A percentile compares a stretch with the other conserved stretches of the same genome.
phyloP scores from a whole-genome alignment of 2,113 vertebrate species.

The Psittacara wagleri region DNA sequence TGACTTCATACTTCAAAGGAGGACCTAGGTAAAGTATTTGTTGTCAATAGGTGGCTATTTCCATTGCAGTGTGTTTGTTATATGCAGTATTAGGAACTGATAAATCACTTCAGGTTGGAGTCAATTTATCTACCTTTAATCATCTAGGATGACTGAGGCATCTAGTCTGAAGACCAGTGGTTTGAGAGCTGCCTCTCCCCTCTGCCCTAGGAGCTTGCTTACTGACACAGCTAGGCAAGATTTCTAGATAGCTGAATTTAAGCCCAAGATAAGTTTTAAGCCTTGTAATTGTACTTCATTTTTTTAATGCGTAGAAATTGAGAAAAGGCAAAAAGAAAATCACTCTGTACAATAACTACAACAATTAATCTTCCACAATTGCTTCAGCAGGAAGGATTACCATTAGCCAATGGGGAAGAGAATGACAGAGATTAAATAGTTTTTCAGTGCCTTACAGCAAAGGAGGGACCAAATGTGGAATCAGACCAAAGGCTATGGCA shows the following conservation, averaged over 20 bases:
- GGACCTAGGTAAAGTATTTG: neutral
- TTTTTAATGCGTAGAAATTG: neutral
- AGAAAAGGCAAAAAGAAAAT: neutral
- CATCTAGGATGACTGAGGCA: neutral
- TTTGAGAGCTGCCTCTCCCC: neutral
- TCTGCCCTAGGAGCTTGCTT: accelerated
- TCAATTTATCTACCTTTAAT: neutral
- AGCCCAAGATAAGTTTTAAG: neutral
- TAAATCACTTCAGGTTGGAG: neutral
- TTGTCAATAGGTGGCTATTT: neutral
- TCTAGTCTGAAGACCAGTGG: neutral
- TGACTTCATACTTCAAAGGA: neutral
- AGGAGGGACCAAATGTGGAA: neutral
- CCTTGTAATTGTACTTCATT: neutral
- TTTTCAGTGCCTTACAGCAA: neutral
- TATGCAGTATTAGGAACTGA: neutral
- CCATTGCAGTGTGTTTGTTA: neutral
- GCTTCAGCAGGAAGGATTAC: neutral
- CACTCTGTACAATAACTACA: neutral
- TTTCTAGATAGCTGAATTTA: neutral
- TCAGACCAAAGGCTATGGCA: neutral
- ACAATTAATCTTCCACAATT: neutral
- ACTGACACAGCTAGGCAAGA: neutral
- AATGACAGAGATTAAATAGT: neutral
- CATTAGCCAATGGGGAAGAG: neutral